Percentiles rank a stretch among this genome's conserved stretches.
These are phyloP conservation scores for Ia io DNA, from an alignment of 2,113 vertebrate species.

Conservation along the genomic window DNA sequence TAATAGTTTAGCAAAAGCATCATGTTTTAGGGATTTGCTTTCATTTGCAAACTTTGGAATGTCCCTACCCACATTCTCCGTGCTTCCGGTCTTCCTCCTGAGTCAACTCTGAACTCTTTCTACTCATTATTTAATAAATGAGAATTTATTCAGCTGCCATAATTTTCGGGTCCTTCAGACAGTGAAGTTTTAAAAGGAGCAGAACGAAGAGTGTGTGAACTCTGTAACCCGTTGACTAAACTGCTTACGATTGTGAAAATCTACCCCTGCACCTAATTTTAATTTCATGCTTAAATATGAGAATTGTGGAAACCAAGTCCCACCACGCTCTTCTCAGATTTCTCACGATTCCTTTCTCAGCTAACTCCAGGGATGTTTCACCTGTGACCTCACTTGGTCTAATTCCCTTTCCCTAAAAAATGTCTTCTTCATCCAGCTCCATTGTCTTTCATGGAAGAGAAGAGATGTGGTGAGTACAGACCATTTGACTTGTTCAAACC, in stretches of 20 bases:
- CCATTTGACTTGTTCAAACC: neutral
- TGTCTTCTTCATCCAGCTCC: neutral
- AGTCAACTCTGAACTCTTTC: neutral
- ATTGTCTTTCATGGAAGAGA: neutral
- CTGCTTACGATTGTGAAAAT: neutral
- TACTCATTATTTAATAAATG: neutral
- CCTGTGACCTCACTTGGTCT: neutral
- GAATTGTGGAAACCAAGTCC: neutral
- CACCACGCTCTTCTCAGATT: neutral
- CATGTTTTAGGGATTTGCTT: conserved; percentile 7
- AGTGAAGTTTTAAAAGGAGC: neutral
- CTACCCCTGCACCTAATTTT: conserved; percentile 4
- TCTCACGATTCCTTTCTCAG: neutral
- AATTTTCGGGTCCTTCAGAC: neutral
- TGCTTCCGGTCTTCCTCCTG: neutral
- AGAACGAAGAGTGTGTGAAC: neutral
- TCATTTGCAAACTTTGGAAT: neutral
- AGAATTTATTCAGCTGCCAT: neutral
- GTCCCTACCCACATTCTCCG: neutral
- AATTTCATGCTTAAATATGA: conserved; percentile 19
- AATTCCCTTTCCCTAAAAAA: neutral
- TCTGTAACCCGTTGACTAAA: neutral
- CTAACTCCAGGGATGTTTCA: neutral
- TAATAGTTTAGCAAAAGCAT: neutral
- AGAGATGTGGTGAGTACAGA: neutral